These are phyloP conservation scores for Ophion ellenae DNA, from an alignment of 2,888 invertebrate species.

Conservation along the genomic window DNA sequence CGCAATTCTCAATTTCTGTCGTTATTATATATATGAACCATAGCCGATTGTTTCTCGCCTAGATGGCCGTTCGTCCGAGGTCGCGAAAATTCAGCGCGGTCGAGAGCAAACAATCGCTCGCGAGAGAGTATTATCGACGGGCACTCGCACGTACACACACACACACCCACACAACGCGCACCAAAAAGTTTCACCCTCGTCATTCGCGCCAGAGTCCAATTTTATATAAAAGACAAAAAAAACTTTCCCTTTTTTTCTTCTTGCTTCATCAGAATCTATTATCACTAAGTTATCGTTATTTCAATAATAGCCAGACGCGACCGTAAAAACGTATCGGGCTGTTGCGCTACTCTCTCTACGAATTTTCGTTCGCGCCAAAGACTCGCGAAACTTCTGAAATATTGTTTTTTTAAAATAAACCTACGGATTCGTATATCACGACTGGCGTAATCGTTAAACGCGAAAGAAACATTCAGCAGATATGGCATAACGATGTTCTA, in stretches of 20 bases:
- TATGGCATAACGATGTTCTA: slow-evolving; percentile 5
- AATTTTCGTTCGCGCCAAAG: slow-evolving; percentile 10
- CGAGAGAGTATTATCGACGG: slow-evolving; percentile 12
- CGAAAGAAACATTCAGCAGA: not conserved
- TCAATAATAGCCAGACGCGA: slow-evolving; percentile 7
- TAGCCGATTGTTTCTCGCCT: slow-evolving; percentile 31
- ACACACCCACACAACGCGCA: slow-evolving; percentile 15
- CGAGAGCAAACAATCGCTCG: not conserved
- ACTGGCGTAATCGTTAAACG: not conserved
- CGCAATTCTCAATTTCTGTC: slow-evolving; percentile 32
- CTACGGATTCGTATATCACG: slow-evolving; percentile 65
- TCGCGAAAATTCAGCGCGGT: slow-evolving; percentile 3
- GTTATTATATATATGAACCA: slow-evolving; percentile 23
- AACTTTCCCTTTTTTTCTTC: not conserved
- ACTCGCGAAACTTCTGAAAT: not conserved
- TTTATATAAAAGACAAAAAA: slow-evolving; percentile 42
- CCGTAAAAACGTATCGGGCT: slow-evolving; percentile 26
- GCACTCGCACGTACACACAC: not conserved
- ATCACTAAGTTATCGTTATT: slow-evolving; percentile 38
- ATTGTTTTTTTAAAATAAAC: slow-evolving; percentile 36
- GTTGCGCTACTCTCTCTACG: slow-evolving; percentile 44
- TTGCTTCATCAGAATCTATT: slow-evolving; percentile 31
- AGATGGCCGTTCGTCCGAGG: slow-evolving; percentile 8
- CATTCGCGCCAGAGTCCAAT: slow-evolving; percentile 39
- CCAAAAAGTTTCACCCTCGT: slow-evolving; percentile 16